phyloP scores from a whole-genome alignment of 2,888 invertebrate genomes.

The Alcis repandata region DNA sequence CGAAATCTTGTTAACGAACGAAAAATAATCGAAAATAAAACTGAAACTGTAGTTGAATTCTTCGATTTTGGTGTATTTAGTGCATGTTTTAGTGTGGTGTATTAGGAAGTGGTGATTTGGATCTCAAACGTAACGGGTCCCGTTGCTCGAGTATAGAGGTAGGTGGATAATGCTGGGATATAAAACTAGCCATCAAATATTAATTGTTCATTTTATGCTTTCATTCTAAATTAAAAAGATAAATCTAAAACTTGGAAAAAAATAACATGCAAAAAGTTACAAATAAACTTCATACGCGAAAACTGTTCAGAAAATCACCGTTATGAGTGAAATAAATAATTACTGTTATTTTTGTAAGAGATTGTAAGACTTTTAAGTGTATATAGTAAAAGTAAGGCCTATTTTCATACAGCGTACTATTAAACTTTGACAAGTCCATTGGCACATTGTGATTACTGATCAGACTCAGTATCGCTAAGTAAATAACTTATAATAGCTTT shows the following conservation, averaged over 20 bases:
- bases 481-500: too few relatives aligned
- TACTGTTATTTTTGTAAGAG: constrained; percentile 2
- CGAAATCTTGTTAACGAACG: constrained; percentile 60
- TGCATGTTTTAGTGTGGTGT: constrained; percentile 46
- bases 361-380: not conserved
- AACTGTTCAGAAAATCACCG: constrained; percentile 12
- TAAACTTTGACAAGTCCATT: too few relatives aligned
- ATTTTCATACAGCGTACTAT: too few relatives aligned
- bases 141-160: constrained; percentile 78
- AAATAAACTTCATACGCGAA: not conserved
- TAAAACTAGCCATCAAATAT: constrained; percentile 40
- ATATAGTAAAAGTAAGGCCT: not conserved
- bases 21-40: constrained; percentile 67
- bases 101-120: constrained; percentile 51
- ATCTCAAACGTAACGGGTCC: constrained; percentile 62
- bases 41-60: constrained; percentile 53
- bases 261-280: not conserved
- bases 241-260: not conserved
- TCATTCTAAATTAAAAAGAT: not conserved
- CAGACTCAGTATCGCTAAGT: not conserved
- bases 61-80: constrained; percentile 47
- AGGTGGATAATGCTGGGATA: constrained; percentile 59
- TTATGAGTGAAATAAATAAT: constrained; percentile 7
- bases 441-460: too few relatives aligned
- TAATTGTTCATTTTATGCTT: constrained; percentile 20